phyloP scores from a whole-genome alignment of 2,113 vertebrate genomes.

The Zosterops borbonicus region DNA sequence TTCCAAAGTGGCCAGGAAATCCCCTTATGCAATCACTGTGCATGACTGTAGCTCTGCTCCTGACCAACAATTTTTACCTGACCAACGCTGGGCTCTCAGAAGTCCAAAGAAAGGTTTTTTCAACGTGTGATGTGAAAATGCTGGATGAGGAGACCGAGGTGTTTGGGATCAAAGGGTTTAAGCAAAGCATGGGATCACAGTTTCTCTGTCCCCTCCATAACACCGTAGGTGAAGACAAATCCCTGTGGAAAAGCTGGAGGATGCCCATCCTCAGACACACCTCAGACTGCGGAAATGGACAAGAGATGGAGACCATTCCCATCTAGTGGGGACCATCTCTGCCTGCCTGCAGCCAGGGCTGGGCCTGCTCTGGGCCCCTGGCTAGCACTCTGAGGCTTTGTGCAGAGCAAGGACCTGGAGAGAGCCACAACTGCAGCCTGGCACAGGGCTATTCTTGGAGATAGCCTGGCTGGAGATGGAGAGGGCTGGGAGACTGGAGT shows the following conservation, averaged over 20 bases:
- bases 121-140: not conserved
- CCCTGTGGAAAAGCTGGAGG: not conserved
- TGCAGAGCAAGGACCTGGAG: not conserved
- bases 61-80: not conserved
- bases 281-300: not conserved
- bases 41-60: not conserved
- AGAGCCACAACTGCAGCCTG: not conserved
- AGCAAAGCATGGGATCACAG: not conserved
- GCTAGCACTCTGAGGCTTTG: not conserved
- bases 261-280: not conserved
- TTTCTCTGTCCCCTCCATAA: not conserved
- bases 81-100: not conserved
- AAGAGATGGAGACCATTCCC: not conserved
- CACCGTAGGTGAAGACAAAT: not conserved
- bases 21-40: not conserved
- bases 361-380: not conserved
- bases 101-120: not conserved
- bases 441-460: not conserved
- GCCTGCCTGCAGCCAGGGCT: not conserved
- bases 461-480: not conserved
- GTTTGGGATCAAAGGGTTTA: not conserved
- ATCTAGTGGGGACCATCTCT: not conserved
- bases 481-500: not conserved
- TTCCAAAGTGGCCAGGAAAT: not conserved
- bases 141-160: fast-evolving